A percentile compares a stretch with the other conserved stretches of the same genome.
Evolutionary conservation across 1,140 invertebrate species (phyloP).

Genomic region (Euwallacea fornicatus): DNA sequence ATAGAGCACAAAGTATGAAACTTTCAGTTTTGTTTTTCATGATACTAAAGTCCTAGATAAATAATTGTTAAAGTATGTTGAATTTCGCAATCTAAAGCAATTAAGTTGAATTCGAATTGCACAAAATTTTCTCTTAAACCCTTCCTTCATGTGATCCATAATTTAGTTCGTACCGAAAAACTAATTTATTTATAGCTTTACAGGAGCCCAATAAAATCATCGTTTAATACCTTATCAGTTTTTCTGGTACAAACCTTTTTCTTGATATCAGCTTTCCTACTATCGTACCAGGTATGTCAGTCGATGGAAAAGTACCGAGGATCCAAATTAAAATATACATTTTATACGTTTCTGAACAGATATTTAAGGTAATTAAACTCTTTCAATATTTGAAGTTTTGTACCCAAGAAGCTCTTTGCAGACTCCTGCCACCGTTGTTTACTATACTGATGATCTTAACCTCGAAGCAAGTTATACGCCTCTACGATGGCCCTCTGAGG

Average conservation of each 20-base stretch:
- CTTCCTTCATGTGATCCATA: background rate
- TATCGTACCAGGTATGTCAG: constrained; percentile 40
- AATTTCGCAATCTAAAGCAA: too few relatives aligned
- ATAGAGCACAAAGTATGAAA: too few relatives aligned
- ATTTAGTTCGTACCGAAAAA: background rate
- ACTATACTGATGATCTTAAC: constrained; percentile 27
- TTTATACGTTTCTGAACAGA: constrained; percentile 39
- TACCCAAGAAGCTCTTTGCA: constrained; percentile 25
- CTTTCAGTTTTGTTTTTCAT: too few relatives aligned
- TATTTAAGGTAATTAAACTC: constrained; percentile 40
- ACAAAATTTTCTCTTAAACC: background rate
- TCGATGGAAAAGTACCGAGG: constrained; percentile 32
- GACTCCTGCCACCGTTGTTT: constrained; percentile 34
- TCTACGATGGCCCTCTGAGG: constrained; percentile 33
- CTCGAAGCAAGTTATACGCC: constrained; percentile 31
- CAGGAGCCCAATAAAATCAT: constrained; percentile 13
- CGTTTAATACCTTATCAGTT: constrained; percentile 28
- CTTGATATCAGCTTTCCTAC: constrained; percentile 35
- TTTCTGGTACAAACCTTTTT: constrained; percentile 40
- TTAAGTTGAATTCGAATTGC: too few relatives aligned
- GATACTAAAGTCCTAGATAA: too few relatives aligned
- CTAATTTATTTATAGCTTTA: constrained; percentile 31
- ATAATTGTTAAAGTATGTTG: too few relatives aligned
- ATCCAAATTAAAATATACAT: constrained; percentile 28
- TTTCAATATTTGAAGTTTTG: too few relatives aligned